These are phyloP conservation scores for Emys orbicularis DNA, from an alignment of 2,797 vertebrate species.

Conservation along the genomic window DNA sequence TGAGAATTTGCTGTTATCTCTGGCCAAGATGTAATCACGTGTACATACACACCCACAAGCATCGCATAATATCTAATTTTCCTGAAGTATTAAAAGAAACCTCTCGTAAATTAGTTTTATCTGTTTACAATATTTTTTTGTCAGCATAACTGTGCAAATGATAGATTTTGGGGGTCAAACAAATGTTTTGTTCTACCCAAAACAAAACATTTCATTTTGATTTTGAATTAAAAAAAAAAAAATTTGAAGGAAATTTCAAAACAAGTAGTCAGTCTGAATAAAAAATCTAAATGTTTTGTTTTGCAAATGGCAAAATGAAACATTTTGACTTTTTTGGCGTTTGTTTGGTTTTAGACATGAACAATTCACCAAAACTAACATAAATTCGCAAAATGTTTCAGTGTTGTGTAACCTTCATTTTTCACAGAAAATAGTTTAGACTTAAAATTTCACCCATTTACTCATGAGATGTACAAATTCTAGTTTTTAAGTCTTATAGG, in stretches of 20 bases:
- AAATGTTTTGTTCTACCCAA: neutral
- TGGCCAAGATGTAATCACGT: constrained; percentile 1
- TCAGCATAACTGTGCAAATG: neutral
- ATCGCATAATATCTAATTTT: neutral
- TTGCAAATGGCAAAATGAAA: neutral
- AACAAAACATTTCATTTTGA: neutral
- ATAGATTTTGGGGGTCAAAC: neutral
- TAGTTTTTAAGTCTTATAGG: neutral
- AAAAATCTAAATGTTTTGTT: neutral
- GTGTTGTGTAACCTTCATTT: neutral
- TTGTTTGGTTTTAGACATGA: neutral
- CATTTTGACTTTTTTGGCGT: neutral
- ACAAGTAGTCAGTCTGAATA: neutral
- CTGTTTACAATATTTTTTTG: neutral
- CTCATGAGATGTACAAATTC: neutral
- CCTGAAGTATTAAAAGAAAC: constrained; percentile 18
- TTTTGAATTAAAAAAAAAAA: neutral
- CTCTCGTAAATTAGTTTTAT: neutral
- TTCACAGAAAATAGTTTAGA: neutral
- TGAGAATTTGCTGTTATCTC: neutral
- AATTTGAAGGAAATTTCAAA: neutral
- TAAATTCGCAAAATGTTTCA: neutral
- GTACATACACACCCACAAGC: neutral
- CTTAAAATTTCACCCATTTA: neutral
- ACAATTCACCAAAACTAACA: neutral